These are phyloP conservation scores for Athalia rosae DNA, from an alignment of 2,888 invertebrate species.

Conservation along the genomic window DNA sequence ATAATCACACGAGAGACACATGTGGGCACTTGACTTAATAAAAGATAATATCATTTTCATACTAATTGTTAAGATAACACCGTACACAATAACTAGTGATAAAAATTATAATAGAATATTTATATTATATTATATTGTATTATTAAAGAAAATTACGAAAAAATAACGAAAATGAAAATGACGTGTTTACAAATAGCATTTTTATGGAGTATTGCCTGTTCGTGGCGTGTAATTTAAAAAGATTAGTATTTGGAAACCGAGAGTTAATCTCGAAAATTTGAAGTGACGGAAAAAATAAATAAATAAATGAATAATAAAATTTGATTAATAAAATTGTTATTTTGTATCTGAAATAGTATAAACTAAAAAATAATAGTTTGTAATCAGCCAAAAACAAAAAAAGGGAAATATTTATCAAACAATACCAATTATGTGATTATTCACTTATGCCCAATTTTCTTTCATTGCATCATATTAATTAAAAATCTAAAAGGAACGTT, in stretches of 20 bases:
- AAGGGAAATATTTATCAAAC: conserved; percentile 32
- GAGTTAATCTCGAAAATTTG: conserved; percentile 35
- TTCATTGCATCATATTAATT: not conserved
- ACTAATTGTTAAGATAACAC: conserved; percentile 47
- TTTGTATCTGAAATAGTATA: conserved; percentile 53
- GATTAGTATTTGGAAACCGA: conserved; percentile 11
- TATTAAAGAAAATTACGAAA: conserved; percentile 47
- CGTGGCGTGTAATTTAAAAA: conserved; percentile 46
- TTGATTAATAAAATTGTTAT: conserved; percentile 57
- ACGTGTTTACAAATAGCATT: conserved; percentile 63
- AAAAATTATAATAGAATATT: conserved; percentile 60
- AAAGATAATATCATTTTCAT: conserved; percentile 22
- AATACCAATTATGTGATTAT: not conserved
- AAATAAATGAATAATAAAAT: conserved; percentile 47
- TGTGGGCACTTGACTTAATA: not conserved
- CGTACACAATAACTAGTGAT: conserved; percentile 65
- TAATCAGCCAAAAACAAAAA: conserved; percentile 23
- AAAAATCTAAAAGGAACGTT: not conserved
- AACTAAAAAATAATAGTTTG: conserved; percentile 10
- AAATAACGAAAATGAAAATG: too few species aligned
- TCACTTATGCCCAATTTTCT: not conserved
- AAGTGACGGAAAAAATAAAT: conserved; percentile 42
- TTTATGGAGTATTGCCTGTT: conserved; percentile 60
- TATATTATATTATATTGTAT: conserved; percentile 50
- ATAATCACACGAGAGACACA: not conserved